A percentile compares a stretch with the other conserved stretches of the same genome.
These are phyloP conservation scores for Morphnarchus princeps DNA, from an alignment of 2,113 vertebrate species.

Conservation along the genomic window DNA sequence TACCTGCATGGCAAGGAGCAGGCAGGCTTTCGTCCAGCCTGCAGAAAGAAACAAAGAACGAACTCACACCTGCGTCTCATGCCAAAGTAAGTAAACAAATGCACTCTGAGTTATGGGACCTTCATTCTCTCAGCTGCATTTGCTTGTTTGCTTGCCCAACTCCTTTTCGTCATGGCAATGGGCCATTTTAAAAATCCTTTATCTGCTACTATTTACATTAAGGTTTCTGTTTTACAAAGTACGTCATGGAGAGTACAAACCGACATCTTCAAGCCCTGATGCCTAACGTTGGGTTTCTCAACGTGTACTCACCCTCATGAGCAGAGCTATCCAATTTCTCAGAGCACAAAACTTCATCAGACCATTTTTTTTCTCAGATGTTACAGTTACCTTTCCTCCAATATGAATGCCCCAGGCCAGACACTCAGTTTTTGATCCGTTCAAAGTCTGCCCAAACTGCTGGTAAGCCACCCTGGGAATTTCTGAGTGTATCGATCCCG, in stretches of 20 bases:
- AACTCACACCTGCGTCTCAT: background rate
- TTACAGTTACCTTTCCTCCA: background rate
- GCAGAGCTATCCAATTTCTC: background rate
- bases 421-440: background rate
- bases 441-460: background rate
- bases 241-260: background rate
- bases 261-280: background rate
- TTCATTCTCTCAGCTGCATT: background rate
- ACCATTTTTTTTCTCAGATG: background rate
- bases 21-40: background rate
- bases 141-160: slow-evolving; percentile 9
- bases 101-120: background rate
- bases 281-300: background rate
- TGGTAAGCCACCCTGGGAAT: background rate
- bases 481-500: background rate
- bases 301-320: background rate
- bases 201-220: slow-evolving; percentile 9
- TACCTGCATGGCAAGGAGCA: slow-evolving; percentile 6
- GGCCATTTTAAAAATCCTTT: background rate
- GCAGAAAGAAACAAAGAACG: background rate
- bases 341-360: background rate
- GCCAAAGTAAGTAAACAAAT: slow-evolving; percentile 43
- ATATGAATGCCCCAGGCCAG: background rate
- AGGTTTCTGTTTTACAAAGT: background rate
- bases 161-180: background rate